Conservation (phyloP, 2,113 vertebrate genomes). For the Sporophila hypoxantha region DNA sequence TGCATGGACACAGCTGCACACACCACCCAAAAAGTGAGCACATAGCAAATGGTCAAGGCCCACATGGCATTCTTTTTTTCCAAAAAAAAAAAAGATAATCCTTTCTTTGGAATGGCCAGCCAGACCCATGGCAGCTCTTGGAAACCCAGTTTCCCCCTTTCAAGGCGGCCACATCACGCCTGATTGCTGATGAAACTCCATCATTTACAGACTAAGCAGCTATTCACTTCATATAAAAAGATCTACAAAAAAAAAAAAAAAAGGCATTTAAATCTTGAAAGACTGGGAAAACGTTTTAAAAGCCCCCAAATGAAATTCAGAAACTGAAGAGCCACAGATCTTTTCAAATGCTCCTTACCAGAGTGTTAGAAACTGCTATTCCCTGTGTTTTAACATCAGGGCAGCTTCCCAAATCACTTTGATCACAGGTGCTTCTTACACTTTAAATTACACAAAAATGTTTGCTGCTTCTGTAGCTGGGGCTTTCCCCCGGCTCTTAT, state of each 20-base stretch:
- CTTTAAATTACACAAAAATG: neutral
- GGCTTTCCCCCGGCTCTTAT: neutral
- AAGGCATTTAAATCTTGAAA: neutral
- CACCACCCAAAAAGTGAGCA: neutral
- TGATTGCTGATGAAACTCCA: neutral
- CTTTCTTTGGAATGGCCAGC: neutral
- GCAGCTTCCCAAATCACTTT: neutral
- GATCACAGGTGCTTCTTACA: neutral
- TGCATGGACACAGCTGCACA: neutral
- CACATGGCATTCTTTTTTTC: accelerated
- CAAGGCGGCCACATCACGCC: neutral
- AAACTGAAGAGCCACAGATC: neutral
- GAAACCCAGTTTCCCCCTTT: neutral
- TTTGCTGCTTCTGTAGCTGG: neutral
- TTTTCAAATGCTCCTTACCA: neutral
- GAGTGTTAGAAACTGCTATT: neutral
- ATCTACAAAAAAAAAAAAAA: neutral
- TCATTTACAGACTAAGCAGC: neutral
- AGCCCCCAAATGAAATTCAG: neutral
- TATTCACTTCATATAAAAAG: neutral
- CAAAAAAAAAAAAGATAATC: neutral
- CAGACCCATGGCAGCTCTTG: neutral
- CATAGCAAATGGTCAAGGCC: neutral
- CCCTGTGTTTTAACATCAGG: neutral
- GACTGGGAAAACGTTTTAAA: neutral